Base-by-base conservation (phyloP, 1,140 invertebrate species). In the Macrostomum lignano region DNA sequence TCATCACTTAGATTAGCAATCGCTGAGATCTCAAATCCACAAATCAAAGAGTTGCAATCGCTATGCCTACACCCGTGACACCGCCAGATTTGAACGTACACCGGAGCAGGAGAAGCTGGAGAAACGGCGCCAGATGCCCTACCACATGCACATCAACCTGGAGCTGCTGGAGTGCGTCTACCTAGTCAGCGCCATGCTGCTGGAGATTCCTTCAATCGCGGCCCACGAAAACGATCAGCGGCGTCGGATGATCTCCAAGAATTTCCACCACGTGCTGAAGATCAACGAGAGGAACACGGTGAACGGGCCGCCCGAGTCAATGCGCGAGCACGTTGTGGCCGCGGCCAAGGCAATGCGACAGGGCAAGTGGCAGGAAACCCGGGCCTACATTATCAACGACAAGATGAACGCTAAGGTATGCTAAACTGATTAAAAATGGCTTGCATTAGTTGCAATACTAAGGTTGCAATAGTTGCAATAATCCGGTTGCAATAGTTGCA, bases 91-190 rank as follows among this genome's bases (percentile, higher is more conserved):
- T 46, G 84, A 94, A 51, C 67, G 82, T 9, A 86, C 77, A 10
- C 74, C 81, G 25, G 84, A 94, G 51, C 82, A 96, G 51, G 88
- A 96, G 50, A 93, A 93, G 53, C 79, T 91, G 31, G 91, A 98
- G 48, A 93, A 93, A 47, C 72, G 88, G 41, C 68, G 88, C 24
- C 79, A 94, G 60, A 81, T 96, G 66, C 91, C 91, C 1, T 98
- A 94, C 67, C 91, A 98, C 48, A 94, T 94, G 78, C 91, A 98
- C 57, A 93, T 98, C 35, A 98, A 98, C 61, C 60, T 96, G 40
- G 91, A 98, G 56, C 60, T 98, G 15, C 63, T 98, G 11, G 91
- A 98, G 60, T 98, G 88, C 56, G 86, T 94, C 17, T 98, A 98
- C 53, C 63, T 98, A 22, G 86, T 91, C 3, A 91, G 82, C 0